Base-by-base conservation (phyloP, 2,113 vertebrate genomes). In the Ptychochromis oligacanthus region DNA sequence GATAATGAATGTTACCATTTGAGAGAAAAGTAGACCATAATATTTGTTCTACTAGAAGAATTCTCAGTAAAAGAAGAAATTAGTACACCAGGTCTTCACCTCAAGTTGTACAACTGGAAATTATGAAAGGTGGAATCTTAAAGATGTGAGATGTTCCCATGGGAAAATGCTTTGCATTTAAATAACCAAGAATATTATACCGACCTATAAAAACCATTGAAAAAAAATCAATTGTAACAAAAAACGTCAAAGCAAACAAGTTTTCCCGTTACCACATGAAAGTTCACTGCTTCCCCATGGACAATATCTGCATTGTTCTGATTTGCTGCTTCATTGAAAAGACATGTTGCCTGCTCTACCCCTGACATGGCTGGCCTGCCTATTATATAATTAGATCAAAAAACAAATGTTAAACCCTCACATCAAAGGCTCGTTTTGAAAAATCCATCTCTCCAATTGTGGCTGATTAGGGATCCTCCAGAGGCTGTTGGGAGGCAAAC, bases 381-480 rank as follows among this genome's bases (percentile, higher is more conserved):
- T 79, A 62, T 91, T 88, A 91, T 90, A 88, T 88, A 86, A 93
- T 92, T 90, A 93, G 87, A 91, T 90, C 52, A 88, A 83, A 90
- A 90, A 91, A 83, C 79, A 86, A 88, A 89, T 80, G 80, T 87
- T 90, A 91, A 93, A 90, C 28, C 84, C 79, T 87, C 83, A 93
- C 93, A 93, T 95, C 88, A 94, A 94, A 95, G 93, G 40, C 82
- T 88, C 82, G 59, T 93, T 92, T 93, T 81, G 83, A 93, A 90
- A 92, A 91, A 92, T 91, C 89, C 82, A 86, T 92, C 88, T 92
- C 81, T 93, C 84, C 86, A 91, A 93, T 87, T 91, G 88, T 72
- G 85, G 78, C 79, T 93, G 90, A 94, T 94, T 93, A 91, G 34
- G 46, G 72, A 75, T 81, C 83, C 91, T 92, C 92, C 31, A 49